Percentiles rank a stretch among this genome's conserved stretches.
Conservation (phyloP, 2,797 vertebrate genomes). For the Stomatorhinus walkeri region DNA sequence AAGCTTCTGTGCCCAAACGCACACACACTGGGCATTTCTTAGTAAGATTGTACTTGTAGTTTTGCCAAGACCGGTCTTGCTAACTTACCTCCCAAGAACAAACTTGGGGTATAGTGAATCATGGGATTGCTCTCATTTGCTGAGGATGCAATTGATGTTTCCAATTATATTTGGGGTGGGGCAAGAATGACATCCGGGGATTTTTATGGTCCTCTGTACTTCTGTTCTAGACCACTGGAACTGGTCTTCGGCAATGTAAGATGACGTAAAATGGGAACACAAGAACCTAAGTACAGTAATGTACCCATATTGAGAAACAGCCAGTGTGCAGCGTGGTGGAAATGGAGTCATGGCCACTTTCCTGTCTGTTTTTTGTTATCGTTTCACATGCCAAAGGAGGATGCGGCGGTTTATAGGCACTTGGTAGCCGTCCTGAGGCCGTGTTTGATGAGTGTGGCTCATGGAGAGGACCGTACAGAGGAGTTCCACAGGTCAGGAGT, state of each 20-base stretch:
- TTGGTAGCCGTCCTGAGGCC: constrained; percentile 79
- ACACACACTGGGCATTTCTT: neutral
- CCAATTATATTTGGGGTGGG: neutral
- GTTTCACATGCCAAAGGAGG: constrained; percentile 63
- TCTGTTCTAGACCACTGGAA: neutral
- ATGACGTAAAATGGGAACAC: neutral
- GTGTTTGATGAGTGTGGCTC: constrained; percentile 73
- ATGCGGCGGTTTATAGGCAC: constrained; percentile 72
- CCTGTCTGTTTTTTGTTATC: neutral
- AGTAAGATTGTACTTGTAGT: neutral
- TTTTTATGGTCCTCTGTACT: neutral
- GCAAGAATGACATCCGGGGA: neutral
- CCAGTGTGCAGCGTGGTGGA: neutral
- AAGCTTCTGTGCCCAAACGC: neutral
- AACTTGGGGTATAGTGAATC: neutral
- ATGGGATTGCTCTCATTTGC: neutral
- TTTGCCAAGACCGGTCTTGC: neutral
- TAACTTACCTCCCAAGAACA: neutral
- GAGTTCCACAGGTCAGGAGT: constrained; percentile 77
- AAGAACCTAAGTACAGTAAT: neutral
- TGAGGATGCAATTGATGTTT: neutral
- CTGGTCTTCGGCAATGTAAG: neutral
- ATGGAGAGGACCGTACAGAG: constrained; percentile 77
- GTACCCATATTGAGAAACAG: neutral
- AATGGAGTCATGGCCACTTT: neutral